phyloP scores from a whole-genome alignment of 2,888 invertebrate genomes.

The Platycheirus rosarum region DNA sequence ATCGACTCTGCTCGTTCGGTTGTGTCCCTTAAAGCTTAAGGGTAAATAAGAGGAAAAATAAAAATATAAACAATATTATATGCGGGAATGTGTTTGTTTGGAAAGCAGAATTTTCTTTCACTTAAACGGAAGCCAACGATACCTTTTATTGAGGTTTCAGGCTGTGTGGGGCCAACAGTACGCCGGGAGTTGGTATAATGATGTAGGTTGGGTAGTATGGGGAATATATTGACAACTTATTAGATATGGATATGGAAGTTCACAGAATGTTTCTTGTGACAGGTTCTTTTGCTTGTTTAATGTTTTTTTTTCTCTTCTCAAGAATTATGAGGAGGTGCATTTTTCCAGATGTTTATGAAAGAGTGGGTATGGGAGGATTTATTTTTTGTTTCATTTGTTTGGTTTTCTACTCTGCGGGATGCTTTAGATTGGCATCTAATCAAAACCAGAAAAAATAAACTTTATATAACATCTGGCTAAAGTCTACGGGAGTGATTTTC shows the following conservation, averaged over 20 bases:
- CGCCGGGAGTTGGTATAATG: background rate
- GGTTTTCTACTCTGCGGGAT: constrained; percentile 10
- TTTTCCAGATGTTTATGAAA: constrained; percentile 26
- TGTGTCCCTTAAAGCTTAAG: constrained; percentile 47
- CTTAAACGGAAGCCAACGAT: constrained; percentile 55
- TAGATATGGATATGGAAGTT: constrained; percentile 18
- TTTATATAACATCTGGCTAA: constrained; percentile 36
- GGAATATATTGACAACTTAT: constrained; percentile 35
- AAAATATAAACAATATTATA: constrained; percentile 25
- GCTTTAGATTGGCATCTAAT: too few relatives aligned
- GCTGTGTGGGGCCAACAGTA: constrained; percentile 29
- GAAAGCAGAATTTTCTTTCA: constrained; percentile 50
- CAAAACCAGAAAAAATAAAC: background rate
- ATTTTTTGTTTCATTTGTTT: constrained; percentile 1
- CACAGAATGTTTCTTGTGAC: background rate
- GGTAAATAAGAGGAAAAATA: constrained; percentile 50
- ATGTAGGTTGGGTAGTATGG: constrained; percentile 5
- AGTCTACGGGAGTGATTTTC: background rate
- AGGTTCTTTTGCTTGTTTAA: constrained; percentile 6
- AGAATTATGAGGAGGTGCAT: constrained; percentile 1
- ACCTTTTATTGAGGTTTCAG: constrained; percentile 44
- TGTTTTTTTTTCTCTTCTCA: background rate
- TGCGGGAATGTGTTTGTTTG: constrained; percentile 46
- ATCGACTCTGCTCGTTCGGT: constrained; percentile 20
- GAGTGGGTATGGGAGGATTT: background rate